Evolutionary conservation across 2,797 vertebrate species (phyloP), one percentile per base, ranked within the genome.

Genomic region (Siniperca undulata): DNA sequence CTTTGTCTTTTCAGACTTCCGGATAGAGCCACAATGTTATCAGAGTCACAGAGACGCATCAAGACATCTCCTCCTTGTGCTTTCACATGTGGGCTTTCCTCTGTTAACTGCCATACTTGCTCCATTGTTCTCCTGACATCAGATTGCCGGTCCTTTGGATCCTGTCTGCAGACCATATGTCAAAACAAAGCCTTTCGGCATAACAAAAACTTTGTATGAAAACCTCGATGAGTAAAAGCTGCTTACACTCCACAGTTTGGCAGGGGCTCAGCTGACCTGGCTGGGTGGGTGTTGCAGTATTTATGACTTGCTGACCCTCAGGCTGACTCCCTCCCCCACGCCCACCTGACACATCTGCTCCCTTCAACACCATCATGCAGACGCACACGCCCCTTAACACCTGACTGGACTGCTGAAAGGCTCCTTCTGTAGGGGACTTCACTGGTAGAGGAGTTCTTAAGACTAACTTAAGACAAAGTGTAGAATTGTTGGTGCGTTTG

Each of bases 11-110:
- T 89, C 78, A 88, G 89, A 89, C 84, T 27, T 38, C 4, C 8
- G 58, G 73, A 85, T 53, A 67, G 70, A 76, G 82, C n/a, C 65
- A 81, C 85, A 89, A 73, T 86, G 81, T 86, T 94, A 92, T 92
- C 90, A 84, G 78, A 73, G 70, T 8, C 46, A 55, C 65, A 58
- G 77, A 84, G 79, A 85, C 38, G 17, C 78, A 80, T 48, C 46
- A 46, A 58, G 77, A 55, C 74, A 70, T 82, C 73, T 81, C 75
- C 70, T 76, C 76, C 61, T 50, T 60, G 64, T 16, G 46, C 74
- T 80, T 82, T 68, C 72, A 83, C 75, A 80, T 84, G 69, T 22
- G 73, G 56, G 72, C n/a, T 67, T 69, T 70, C 48, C 7, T 81
- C 44, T 50, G 56, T 60, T 59, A 30, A 22, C 80, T 50, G 40